Evolutionary conservation across 2,888 invertebrate genomes (phyloP).

Genomic region (Cheilosia vernalis): DNA sequence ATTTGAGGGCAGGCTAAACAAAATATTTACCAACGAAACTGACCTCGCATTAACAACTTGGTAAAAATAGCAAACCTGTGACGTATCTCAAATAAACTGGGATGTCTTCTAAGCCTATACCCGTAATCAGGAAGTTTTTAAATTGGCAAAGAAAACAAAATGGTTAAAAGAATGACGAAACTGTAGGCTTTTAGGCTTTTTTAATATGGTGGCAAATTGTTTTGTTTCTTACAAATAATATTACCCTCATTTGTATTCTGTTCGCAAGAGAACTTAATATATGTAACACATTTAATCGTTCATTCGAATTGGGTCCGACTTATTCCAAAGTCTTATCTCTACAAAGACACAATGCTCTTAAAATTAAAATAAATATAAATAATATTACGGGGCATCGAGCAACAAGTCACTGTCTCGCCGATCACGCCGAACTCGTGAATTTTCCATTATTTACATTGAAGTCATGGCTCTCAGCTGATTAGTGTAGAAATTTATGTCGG

Average conservation of each 20-base stretch:
- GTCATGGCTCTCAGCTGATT: neutral
- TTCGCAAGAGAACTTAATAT: neutral
- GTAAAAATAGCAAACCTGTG: neutral
- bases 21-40: conserved; percentile 1
- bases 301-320: neutral
- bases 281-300: neutral
- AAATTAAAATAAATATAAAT: conserved; percentile 1
- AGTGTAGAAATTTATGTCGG: neutral
- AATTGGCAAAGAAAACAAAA: no score
- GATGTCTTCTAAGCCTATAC: no score
- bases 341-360: neutral
- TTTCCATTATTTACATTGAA: conserved; percentile 26
- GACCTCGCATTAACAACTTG: neutral
- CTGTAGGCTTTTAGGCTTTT: no score
- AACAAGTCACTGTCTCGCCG: conserved; percentile 10
- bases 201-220: no score
- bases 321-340: neutral
- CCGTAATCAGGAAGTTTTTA: no score
- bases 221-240: no score
- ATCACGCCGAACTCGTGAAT: conserved; percentile 29
- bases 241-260: no score
- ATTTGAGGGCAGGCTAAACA: neutral
- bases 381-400: conserved; percentile 11
- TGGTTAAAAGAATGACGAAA: no score
- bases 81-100: neutral